Evolutionary conservation across 2,888 invertebrate species (phyloP).

Genomic region (Caenorhabditis sp.): DNA sequence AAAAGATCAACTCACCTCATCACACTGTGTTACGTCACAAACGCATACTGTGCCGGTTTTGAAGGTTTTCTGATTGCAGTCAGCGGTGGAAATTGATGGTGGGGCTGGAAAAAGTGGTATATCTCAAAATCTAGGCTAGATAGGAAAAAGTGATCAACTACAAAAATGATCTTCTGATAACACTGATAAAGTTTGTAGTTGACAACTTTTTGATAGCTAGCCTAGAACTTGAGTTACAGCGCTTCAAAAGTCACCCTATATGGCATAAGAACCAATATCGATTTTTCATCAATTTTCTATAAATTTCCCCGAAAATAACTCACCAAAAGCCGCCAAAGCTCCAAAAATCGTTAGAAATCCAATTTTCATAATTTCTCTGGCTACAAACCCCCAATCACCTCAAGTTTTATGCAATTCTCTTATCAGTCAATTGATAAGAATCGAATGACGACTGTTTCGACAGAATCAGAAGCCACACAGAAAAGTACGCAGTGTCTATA

Average conservation of each 20-base stretch:
- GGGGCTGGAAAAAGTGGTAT: conserved; percentile 11
- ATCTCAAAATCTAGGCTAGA: too few species aligned
- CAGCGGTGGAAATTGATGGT: background rate
- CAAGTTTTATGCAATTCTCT: background rate
- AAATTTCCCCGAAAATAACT: too few species aligned
- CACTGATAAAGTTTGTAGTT: background rate
- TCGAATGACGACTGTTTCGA: background rate
- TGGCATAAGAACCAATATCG: too few species aligned
- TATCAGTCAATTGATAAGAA: background rate
- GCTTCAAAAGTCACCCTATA: background rate
- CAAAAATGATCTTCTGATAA: background rate
- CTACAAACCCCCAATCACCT: too few species aligned
- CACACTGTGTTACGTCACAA: conserved; percentile 73
- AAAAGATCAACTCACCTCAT: conserved; percentile 55
- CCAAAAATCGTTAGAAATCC: too few species aligned
- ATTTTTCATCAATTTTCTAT: too few species aligned
- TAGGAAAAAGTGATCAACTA: too few species aligned
- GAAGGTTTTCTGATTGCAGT: conserved; percentile 53
- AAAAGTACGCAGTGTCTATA: background rate
- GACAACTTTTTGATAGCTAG: too few species aligned
- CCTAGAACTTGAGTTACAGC: background rate
- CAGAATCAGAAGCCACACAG: background rate
- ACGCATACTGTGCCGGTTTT: conserved; percentile 70
- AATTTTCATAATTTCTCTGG: too few species aligned
- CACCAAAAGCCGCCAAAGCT: too few species aligned